phyloP scores from a whole-genome alignment of 1,140 invertebrate species.

The Halyomorpha halys region DNA sequence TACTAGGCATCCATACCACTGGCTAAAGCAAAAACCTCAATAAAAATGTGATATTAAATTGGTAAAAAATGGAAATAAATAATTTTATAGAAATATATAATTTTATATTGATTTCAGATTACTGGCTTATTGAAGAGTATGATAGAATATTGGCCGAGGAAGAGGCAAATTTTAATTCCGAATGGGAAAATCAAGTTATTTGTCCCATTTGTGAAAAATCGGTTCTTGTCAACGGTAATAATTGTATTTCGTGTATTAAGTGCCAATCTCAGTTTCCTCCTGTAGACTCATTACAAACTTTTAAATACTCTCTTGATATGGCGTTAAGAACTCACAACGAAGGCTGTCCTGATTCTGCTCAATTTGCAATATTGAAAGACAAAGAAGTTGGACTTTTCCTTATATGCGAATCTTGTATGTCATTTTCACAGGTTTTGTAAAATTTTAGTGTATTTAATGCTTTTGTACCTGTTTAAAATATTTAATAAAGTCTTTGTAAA shows the following conservation, averaged over 20 bases:
- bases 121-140: constrained; percentile 38
- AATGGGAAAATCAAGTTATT: constrained; percentile 27
- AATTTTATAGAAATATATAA: too few relatives aligned
- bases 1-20: too few relatives aligned
- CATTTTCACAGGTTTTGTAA: constrained; percentile 16
- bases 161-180: constrained; percentile 30
- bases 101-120: constrained; percentile 23
- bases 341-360: constrained; percentile 33
- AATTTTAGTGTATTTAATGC: background rate
- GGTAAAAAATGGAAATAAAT: too few relatives aligned
- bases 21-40: too few relatives aligned
- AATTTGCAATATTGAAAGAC: constrained; percentile 30
- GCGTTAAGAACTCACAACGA: constrained; percentile 34
- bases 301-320: constrained; percentile 24
- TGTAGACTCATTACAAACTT: background rate
- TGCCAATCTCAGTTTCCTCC: constrained; percentile 14
- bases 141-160: constrained; percentile 35
- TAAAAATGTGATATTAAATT: too few relatives aligned
- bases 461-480: too few relatives aligned
- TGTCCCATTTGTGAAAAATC: constrained; percentile 23
- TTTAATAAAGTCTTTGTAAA: too few relatives aligned
- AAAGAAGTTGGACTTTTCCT: constrained; percentile 30
- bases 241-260: constrained; percentile 19
- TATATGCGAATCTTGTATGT: constrained; percentile 21
- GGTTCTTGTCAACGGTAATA: constrained; percentile 13